Evolutionary conservation across 2,113 vertebrate genomes (phyloP).

Genomic region (Climacteris rufus): DNA sequence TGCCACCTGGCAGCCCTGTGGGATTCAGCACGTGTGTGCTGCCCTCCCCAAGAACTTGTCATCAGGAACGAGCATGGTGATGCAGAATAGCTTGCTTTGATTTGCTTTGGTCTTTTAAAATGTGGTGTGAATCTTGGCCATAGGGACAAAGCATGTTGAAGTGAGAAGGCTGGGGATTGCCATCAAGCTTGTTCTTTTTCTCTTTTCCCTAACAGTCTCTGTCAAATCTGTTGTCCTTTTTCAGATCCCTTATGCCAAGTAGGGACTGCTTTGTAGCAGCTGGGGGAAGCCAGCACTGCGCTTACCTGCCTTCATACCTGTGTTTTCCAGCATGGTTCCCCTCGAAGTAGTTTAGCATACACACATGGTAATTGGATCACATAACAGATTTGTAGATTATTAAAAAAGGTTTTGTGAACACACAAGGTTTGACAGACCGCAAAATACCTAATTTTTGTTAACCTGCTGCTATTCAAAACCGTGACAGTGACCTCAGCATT

Average conservation of each 20-base stretch:
- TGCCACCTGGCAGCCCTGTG: not conserved
- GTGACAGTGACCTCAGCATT: not conserved
- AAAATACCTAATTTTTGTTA: not conserved
- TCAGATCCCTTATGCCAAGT: rapidly evolving
- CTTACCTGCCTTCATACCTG: not conserved
- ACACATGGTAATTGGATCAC: rapidly evolving
- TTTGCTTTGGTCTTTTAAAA: not conserved
- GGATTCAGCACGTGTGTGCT: rapidly evolving
- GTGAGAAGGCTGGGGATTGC: not conserved
- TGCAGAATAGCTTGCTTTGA: not conserved
- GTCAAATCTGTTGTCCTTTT: not conserved
- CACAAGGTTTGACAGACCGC: not conserved
- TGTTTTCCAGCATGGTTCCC: not conserved
- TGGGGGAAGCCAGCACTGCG: not conserved
- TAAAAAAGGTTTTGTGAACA: not conserved
- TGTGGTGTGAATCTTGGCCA: not conserved
- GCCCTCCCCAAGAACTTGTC: not conserved
- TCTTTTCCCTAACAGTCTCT: not conserved
- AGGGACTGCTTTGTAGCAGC: not conserved
- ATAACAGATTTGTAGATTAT: not conserved
- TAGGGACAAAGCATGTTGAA: not conserved
- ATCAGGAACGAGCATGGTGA: rapidly evolving
- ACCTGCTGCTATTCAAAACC: not conserved
- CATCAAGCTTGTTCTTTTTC: rapidly evolving
- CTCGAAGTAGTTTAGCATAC: not conserved